Percentiles rank a stretch among this genome's conserved stretches.
These are phyloP conservation scores for Holacanthella duospinosa DNA, from an alignment of 2,888 invertebrate genomes.

Conservation along the genomic window DNA sequence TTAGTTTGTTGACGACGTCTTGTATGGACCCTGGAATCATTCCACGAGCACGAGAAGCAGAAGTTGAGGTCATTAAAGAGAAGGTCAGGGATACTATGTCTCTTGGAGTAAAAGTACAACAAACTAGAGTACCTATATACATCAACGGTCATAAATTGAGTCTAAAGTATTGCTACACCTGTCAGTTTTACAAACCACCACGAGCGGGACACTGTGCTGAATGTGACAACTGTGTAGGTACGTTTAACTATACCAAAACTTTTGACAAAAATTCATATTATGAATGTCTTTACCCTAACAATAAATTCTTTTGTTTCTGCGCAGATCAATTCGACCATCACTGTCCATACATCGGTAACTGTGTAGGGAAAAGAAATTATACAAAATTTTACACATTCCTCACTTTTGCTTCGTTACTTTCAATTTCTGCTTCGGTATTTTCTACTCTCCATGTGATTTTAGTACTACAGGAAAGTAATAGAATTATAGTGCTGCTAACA, in stretches of 20 bases:
- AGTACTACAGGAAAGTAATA: neutral
- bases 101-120: neutral
- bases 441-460: neutral
- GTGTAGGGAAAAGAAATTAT: slow-evolving; percentile 15
- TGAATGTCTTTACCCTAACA: neutral
- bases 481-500: neutral
- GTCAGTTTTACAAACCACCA: slow-evolving; percentile 11
- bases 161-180: slow-evolving; percentile 9
- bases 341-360: slow-evolving; percentile 14
- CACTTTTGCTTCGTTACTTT: neutral
- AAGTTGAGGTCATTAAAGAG: neutral
- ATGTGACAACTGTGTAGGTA: slow-evolving; percentile 13
- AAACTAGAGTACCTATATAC: neutral
- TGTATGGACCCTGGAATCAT: slow-evolving; percentile 14
- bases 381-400: slow-evolving; percentile 7
- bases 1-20: slow-evolving; percentile 2
- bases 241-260: no score
- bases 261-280: no score
- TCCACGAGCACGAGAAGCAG: slow-evolving; percentile 3
- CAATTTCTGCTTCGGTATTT: neutral
- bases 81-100: neutral
- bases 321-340: slow-evolving; percentile 12
- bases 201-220: slow-evolving; percentile 9
- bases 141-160: slow-evolving; percentile 3
- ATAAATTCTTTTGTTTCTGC: neutral